Conservation (phyloP, 2,113 vertebrate genomes). For the Haplochromis vanheusdeni region DNA sequence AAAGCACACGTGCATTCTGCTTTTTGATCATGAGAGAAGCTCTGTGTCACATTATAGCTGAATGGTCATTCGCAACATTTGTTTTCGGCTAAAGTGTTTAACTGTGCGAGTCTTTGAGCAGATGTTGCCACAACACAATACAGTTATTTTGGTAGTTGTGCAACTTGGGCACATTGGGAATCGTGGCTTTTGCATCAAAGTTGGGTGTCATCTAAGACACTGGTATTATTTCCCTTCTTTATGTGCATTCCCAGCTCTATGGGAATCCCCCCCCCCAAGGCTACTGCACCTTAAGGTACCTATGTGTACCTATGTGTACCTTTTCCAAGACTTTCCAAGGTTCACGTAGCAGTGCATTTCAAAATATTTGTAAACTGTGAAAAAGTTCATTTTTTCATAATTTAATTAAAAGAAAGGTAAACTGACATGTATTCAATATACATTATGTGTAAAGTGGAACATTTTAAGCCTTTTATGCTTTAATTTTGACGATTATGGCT, state of each 20-base stretch:
- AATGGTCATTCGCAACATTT: neutral
- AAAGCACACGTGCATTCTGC: neutral
- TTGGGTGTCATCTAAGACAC: neutral
- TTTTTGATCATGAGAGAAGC: neutral
- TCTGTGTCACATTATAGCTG: neutral
- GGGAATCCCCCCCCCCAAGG: neutral
- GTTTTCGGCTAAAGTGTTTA: neutral
- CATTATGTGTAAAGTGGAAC: neutral
- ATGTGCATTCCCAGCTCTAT: neutral
- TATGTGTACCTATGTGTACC: neutral
- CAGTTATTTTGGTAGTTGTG: neutral
- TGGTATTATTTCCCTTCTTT: neutral
- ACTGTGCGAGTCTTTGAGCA: neutral
- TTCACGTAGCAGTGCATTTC: neutral
- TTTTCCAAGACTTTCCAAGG: neutral
- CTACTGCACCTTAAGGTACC: neutral
- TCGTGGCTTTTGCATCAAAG: neutral
- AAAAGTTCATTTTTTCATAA: neutral
- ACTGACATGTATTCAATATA: neutral
- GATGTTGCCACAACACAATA: neutral
- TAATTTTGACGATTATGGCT: neutral
- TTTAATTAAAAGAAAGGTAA: neutral
- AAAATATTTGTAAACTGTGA: neutral
- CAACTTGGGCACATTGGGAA: neutral
- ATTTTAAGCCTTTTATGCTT: neutral